A percentile compares a stretch with the other conserved stretches of the same genome.
These are phyloP conservation scores for Stenolophus ochropezus DNA, from an alignment of 2,888 invertebrate species.

Conservation along the genomic window DNA sequence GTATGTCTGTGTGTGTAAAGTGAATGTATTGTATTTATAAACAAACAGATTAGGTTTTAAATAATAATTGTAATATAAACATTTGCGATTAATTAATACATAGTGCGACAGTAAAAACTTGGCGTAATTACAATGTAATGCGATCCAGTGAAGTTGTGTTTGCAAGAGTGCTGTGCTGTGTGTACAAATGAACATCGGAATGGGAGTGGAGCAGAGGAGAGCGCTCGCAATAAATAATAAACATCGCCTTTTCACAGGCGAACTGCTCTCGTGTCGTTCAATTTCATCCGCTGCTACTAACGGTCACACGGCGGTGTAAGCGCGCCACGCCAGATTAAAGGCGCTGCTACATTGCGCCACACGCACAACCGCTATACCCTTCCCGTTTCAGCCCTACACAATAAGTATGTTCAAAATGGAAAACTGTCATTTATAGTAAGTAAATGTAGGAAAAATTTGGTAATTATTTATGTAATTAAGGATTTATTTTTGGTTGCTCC, in stretches of 20 bases:
- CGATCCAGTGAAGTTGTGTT: conserved; percentile 68
- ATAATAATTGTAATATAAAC: background rate
- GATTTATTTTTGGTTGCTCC: too few relatives aligned
- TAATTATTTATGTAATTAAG: too few relatives aligned
- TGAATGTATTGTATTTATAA: background rate
- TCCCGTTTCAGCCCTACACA: conserved; percentile 71
- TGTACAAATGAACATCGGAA: conserved; percentile 36
- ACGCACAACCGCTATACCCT: background rate
- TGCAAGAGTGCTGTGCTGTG: conserved; percentile 69
- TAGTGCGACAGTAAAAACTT: background rate
- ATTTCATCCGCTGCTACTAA: conserved; percentile 24
- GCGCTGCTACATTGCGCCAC: background rate
- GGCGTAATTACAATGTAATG: background rate
- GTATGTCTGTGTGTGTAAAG: background rate
- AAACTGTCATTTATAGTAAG: too few relatives aligned
- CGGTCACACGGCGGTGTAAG: background rate
- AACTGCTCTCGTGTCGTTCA: conserved; percentile 28
- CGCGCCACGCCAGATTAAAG: conserved; percentile 10
- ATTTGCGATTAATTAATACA: background rate
- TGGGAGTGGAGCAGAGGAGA: background rate
- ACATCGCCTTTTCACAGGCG: conserved; percentile 46
- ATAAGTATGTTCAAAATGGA: too few relatives aligned
- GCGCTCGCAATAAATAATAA: conserved; percentile 45
- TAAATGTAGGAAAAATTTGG: too few relatives aligned
- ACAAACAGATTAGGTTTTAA: background rate